phyloP scores from a whole-genome alignment of 2,888 invertebrate genomes.

The Lymantria dispar region DNA sequence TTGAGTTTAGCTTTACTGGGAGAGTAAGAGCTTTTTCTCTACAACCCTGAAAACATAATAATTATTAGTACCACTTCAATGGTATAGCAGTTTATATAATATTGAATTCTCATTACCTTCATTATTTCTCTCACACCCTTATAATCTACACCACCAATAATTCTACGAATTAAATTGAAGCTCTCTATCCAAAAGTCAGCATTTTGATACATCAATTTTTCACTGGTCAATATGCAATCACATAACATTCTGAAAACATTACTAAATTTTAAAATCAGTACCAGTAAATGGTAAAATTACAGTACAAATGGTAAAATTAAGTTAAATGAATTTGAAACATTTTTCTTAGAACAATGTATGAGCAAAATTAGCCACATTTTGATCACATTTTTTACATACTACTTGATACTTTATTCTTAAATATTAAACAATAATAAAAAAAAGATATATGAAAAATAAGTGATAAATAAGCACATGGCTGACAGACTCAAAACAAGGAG shows the following conservation, averaged over 20 bases:
- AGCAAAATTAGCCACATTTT: too few species aligned
- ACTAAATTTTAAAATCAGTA: conserved; percentile 1
- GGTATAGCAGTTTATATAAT: background rate
- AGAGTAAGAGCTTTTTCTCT: conserved; percentile 94
- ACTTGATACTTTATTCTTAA: too few species aligned
- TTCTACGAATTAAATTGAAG: conserved; percentile 91
- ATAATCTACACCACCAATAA: conserved; percentile 96
- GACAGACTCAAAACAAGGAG: too few species aligned
- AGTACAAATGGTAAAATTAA: too few species aligned
- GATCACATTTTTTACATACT: too few species aligned
- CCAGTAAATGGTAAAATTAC: too few species aligned
- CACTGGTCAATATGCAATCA: conserved; percentile 91
- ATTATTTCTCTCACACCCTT: conserved; percentile 97
- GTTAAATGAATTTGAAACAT: too few species aligned
- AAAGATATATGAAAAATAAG: too few species aligned
- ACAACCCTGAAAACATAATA: conserved; percentile 83
- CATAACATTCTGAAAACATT: conserved; percentile 88
- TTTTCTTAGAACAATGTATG: too few species aligned
- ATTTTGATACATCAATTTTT: conserved; percentile 90
- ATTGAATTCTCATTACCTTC: conserved; percentile 82
- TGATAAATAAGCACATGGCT: too few species aligned
- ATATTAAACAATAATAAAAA: too few species aligned
- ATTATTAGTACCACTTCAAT: background rate
- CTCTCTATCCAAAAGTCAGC: conserved; percentile 95
- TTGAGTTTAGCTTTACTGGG: conserved; percentile 89